A percentile compares a stretch with the other conserved stretches of the same genome.
Evolutionary conservation across 2,113 vertebrate species (phyloP).

Genomic region (Notiomystis cincta): DNA sequence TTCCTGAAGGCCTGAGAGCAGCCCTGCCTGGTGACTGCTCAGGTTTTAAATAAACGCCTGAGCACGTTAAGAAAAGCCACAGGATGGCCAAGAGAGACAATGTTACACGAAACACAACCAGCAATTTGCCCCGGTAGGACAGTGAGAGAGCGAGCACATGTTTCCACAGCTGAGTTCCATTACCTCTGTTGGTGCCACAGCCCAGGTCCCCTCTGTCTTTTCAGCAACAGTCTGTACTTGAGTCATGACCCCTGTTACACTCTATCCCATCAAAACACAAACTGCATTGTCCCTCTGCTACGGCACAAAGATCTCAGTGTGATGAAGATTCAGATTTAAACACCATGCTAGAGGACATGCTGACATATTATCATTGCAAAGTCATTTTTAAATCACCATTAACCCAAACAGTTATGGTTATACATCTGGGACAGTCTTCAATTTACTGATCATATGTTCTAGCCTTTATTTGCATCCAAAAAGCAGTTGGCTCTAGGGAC

Average conservation of each 20-base stretch:
- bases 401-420: background rate
- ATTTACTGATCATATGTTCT: background rate
- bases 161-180: background rate
- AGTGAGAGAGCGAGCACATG: rapidly evolving
- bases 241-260: background rate
- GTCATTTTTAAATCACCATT: background rate
- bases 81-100: background rate
- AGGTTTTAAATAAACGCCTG: background rate
- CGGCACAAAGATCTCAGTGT: background rate
- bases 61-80: background rate
- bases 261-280: background rate
- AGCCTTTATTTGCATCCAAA: background rate
- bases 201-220: background rate
- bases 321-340: background rate
- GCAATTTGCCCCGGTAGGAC: background rate
- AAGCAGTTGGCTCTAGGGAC: background rate
- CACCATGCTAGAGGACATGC: background rate
- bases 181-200: background rate
- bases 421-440: background rate
- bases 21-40: rapidly evolving
- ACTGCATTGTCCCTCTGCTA: background rate
- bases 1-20: background rate
- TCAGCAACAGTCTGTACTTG: background rate
- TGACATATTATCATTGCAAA: background rate
- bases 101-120: background rate